Conservation (phyloP, 2,888 invertebrate genomes). For the Mesorhabditis spiculigera region DNA sequence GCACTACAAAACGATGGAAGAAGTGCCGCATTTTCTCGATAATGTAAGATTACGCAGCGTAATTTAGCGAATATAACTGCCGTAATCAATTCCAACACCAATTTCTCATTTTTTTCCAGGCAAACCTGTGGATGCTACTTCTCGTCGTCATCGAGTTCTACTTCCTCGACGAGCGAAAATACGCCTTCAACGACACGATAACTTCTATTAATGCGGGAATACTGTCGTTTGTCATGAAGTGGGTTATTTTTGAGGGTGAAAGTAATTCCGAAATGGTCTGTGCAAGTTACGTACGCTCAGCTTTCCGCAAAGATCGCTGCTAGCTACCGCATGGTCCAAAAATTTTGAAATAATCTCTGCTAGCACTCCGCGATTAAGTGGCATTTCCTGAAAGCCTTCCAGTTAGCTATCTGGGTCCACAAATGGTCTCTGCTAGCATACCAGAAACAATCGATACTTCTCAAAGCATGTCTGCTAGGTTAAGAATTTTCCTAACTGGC, state of each 20-base stretch:
- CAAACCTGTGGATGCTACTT: conserved; percentile 25
- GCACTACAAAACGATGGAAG: conserved; percentile 17
- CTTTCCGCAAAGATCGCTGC: too few species aligned
- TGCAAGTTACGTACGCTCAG: background rate
- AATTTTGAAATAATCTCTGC: too few species aligned
- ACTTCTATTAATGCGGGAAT: conserved; percentile 56
- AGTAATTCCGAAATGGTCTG: background rate
- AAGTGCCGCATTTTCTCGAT: conserved; percentile 27
- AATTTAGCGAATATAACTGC: conserved; percentile 49
- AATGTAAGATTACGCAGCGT: conserved; percentile 11
- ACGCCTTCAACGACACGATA: conserved; percentile 35
- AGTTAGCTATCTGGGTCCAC: too few species aligned
- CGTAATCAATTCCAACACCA: too few species aligned
- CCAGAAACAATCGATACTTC: too few species aligned
- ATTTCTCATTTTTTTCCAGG: too few species aligned
- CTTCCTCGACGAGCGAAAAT: conserved; percentile 19
- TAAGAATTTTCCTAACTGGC: too few species aligned
- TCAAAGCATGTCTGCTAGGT: too few species aligned
- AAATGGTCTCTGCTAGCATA: too few species aligned
- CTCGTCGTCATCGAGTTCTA: conserved; percentile 26
- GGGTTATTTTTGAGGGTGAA: conserved; percentile 15
- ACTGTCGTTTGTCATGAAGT: conserved; percentile 54
- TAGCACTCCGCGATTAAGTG: too few species aligned
- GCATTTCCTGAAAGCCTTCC: too few species aligned
- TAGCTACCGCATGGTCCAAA: background rate